Evolutionary conservation across 2,113 vertebrate genomes (phyloP), one percentile per base, ranked within the genome.

Genomic region (Chloroceryle aenea): DNA sequence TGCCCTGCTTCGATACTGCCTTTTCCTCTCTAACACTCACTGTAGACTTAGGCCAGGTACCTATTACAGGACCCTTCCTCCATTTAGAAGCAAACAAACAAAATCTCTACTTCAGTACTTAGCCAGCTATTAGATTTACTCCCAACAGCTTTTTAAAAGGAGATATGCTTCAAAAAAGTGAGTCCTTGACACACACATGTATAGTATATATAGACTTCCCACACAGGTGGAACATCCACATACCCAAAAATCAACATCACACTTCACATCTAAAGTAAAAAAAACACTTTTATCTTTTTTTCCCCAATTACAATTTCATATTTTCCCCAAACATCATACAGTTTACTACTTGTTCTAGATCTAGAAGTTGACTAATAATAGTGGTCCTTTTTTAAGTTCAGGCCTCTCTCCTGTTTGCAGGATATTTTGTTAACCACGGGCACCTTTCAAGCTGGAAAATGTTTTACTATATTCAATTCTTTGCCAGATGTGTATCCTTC

Each of bases 161-260:
- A 76, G 17, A 53, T 6, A 61, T 3, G 3, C 36, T 86, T 86
- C 3, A 45, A 52, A 69, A 36, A 40, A 36, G 36, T 20, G 14
- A 1, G 1, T 9, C 22, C 13, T n/a, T 0, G 0, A 21, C 7
- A 79, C 12, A 40, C 12, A 40, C 10, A 40, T n/a, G n/a, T 40
- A 40, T 40, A 9, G 42, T 43, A 23, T 52, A 61, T 16, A 20
- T 1, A 74, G 30, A 62, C 19, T 80, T 45, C 18, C 25, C 47
- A 55, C 26, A 64, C 3, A 77, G 19, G 53, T 64, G 38, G 38
- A 85, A 75, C 14, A 88, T 40, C 4, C n/a, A 58, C 75, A 66
- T 58, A 36, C 29, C 77, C 16, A 62, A 88, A 88, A 85, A 48
- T 36, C 61, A 58, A 1, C 63, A 77, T n/a, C 29, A 32, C 14